A percentile compares a stretch with the other conserved stretches of the same genome.
These are phyloP conservation scores for Ailuropoda melanoleuca DNA, from an alignment of 2,113 vertebrate genomes.

Conservation along the genomic window DNA sequence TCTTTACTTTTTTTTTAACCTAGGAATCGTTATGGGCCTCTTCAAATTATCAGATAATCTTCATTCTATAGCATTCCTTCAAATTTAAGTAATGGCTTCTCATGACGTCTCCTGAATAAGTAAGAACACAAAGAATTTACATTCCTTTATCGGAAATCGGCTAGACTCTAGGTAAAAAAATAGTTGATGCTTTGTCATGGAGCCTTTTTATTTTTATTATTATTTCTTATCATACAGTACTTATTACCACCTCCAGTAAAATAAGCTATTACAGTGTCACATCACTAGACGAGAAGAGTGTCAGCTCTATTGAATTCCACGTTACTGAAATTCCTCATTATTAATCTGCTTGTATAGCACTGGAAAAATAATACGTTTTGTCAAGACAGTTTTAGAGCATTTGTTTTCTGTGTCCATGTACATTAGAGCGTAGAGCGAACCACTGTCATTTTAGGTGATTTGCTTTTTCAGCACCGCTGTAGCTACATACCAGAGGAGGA, in stretches of 20 bases:
- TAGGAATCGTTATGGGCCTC: background rate
- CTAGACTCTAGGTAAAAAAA: background rate
- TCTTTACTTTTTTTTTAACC: conserved; percentile 23
- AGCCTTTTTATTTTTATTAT: background rate
- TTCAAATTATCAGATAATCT: conserved; percentile 61
- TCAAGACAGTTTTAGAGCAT: background rate
- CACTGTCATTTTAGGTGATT: background rate
- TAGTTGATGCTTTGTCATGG: background rate
- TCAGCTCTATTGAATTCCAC: background rate
- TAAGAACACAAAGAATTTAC: background rate
- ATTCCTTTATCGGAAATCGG: background rate
- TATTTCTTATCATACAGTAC: background rate
- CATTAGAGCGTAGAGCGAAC: background rate
- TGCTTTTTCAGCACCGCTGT: background rate
- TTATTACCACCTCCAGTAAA: background rate
- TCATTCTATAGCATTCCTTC: conserved; percentile 7
- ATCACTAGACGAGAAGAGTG: background rate
- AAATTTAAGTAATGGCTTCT: conserved; percentile 39
- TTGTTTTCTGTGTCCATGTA: background rate
- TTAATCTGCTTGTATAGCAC: background rate
- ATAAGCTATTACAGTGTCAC: background rate
- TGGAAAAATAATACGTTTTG: background rate
- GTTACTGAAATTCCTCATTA: background rate
- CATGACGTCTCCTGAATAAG: conserved; percentile 31
- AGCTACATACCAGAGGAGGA: background rate